Conservation (phyloP, 1,140 invertebrate species). For the Drosophila pectinifera region DNA sequence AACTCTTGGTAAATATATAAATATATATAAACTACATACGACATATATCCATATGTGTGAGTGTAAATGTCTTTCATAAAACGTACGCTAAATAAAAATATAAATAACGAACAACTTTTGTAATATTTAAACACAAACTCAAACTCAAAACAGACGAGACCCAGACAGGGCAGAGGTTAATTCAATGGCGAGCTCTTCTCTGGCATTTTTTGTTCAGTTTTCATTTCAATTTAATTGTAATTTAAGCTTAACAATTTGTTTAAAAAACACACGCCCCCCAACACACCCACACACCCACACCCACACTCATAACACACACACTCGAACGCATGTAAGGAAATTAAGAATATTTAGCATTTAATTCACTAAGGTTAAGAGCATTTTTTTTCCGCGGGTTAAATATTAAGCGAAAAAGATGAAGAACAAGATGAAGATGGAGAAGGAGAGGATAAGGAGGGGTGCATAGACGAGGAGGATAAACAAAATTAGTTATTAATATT, state of each 20-base stretch:
- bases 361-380: conserved; percentile 59
- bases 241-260: conserved; percentile 69
- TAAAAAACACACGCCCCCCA: conserved; percentile 63
- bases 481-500: conserved; percentile 73
- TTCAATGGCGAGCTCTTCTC: conserved; percentile 56
- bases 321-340: conserved; percentile 30
- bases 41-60: conserved; percentile 35
- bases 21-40: conserved; percentile 36
- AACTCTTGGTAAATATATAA: conserved; percentile 42
- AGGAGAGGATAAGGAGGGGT: conserved; percentile 8
- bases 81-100: conserved; percentile 45
- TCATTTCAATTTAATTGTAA: conserved; percentile 80
- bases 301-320: conserved; percentile 11
- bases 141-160: conserved; percentile 23
- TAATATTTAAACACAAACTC: conserved; percentile 46
- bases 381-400: conserved; percentile 54
- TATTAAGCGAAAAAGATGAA: conserved; percentile 39
- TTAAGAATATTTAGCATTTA: conserved; percentile 64
- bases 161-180: conserved; percentile 38
- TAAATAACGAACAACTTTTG: conserved; percentile 35
- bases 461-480: conserved; percentile 26
- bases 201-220: conserved; percentile 75
- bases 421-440: background rate
- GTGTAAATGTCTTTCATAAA: conserved; percentile 58
- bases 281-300: conserved; percentile 9